Conservation (phyloP, 2,888 invertebrate genomes). For the Idaea dimidiata region DNA sequence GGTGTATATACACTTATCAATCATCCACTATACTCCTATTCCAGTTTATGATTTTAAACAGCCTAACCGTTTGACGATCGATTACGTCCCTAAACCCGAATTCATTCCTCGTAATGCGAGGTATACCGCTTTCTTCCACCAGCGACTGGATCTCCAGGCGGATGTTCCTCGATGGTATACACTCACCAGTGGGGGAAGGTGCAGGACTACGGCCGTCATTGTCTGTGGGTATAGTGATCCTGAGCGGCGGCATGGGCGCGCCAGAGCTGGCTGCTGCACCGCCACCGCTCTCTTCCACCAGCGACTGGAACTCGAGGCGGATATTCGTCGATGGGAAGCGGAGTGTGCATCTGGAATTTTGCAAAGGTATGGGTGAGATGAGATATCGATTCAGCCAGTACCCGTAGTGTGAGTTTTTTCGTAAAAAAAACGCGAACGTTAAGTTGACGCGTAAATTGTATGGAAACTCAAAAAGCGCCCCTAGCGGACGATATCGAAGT, state of each 20-base stretch:
- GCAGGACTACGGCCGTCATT: slow-evolving; percentile 89
- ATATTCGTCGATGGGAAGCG: slow-evolving; percentile 99
- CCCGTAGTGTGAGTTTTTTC: too few relatives aligned
- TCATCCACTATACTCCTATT: not conserved
- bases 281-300: slow-evolving; percentile 89
- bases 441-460: too few relatives aligned
- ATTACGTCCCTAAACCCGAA: not conserved
- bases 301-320: slow-evolving; percentile 94
- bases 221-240: slow-evolving; percentile 92
- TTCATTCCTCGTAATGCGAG: slow-evolving; percentile 86
- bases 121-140: slow-evolving; percentile 86
- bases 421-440: too few relatives aligned
- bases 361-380: not conserved
- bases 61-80: not conserved
- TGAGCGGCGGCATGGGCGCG: slow-evolving; percentile 86
- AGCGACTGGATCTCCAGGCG: not conserved
- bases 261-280: slow-evolving; percentile 64
- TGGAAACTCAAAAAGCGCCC: too few relatives aligned
- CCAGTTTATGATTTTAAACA: not conserved
- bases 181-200: slow-evolving; percentile 92
- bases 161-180: not conserved
- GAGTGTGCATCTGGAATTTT: slow-evolving; percentile 91
- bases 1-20: slow-evolving; percentile 70
- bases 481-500: too few relatives aligned
- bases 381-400: too few relatives aligned